Evolutionary conservation across 2,888 invertebrate genomes (phyloP), one percentile per base, ranked within the genome.

Genomic region (Salpingus planirostris): DNA sequence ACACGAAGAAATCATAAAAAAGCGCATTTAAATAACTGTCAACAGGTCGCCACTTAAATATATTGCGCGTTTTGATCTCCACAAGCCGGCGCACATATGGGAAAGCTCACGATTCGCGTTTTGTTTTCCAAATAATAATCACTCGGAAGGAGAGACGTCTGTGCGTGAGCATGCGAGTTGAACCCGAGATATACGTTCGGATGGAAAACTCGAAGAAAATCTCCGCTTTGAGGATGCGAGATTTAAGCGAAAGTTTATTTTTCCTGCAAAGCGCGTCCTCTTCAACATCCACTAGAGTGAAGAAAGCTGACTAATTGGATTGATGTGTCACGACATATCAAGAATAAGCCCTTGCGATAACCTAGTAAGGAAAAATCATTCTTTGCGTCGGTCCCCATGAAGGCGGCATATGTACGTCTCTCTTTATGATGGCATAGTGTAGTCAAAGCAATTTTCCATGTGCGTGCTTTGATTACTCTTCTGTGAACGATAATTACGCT

Each of bases 41-140:
- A 46, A 46, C 46, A 46, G 42, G 43, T 46, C 43, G 46, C 39
- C 42, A 42, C 40, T 42, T 38, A 38, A 27, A 38, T 36, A 36
- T 40, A 44, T 40, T 43, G 36, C 33, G 32, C 18, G 33, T 30
- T 33, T 32, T 33, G 34, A 44, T 38, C 28, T 34, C 32, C 18
- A 27, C 28, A 30, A 29, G 21, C 27, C 29, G n/a, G 18, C 6
- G 21, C 27, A 24, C 31, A 31, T 34, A 27, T 13, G 28, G 13
- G 33, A 36, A 29, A 31, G 21, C 13, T 13, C 23, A 15, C 15
- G 29, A 30, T 33, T 34, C 15, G 27, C 18, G 24, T 32, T 34
- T 34, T 28, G 33, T 32, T 33, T 38, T 24, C 12, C n/a, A n/a
- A n/a, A n/a, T n/a, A n/a, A n/a, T n/a, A n/a, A n/a, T n/a, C n/a